Percentiles rank a stretch among this genome's conserved stretches.
These are phyloP conservation scores for Unio delphinus DNA, from an alignment of 2,888 invertebrate species.

Conservation along the genomic window DNA sequence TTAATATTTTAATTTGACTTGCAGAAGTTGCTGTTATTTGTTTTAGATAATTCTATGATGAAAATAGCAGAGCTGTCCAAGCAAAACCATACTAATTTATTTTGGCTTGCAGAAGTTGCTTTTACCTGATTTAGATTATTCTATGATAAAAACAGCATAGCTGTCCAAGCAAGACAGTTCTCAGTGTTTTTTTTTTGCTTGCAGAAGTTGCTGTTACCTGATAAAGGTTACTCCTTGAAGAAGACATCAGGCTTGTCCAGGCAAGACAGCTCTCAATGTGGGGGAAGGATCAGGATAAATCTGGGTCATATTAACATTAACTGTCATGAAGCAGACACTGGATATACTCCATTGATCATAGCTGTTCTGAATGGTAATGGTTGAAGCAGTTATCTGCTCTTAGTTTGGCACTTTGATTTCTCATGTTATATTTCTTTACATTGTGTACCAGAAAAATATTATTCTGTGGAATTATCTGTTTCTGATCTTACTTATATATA, in stretches of 20 bases:
- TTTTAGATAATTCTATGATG: constrained; percentile 35
- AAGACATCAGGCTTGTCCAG: constrained; percentile 24
- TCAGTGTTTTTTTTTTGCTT: constrained; percentile 14
- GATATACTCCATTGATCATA: constrained; percentile 54
- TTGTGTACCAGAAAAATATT: too few relatives aligned
- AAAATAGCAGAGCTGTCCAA: constrained; percentile 20
- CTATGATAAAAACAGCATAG: constrained; percentile 27
- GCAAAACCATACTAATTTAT: constrained; percentile 13
- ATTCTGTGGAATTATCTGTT: too few relatives aligned
- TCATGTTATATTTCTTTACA: neutral
- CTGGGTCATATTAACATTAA: constrained; percentile 52
- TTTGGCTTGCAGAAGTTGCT: constrained; percentile 41
- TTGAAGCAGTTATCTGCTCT: neutral
- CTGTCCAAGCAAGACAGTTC: constrained; percentile 16
- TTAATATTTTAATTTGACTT: constrained; percentile 11
- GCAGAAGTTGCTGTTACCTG: constrained; percentile 48
- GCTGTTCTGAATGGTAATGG: constrained; percentile 52
- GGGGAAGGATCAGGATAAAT: constrained; percentile 45
- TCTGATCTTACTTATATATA: too few relatives aligned
- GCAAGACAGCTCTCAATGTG: constrained; percentile 25
- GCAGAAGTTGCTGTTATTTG: constrained; percentile 49
- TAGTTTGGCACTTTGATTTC: neutral
- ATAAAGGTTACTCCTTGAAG: constrained; percentile 34
- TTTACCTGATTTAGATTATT: constrained; percentile 40
- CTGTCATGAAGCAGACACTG: constrained; percentile 46